phyloP scores from a whole-genome alignment of 2,888 invertebrate species.

The Caenorhabditis macrosperma region DNA sequence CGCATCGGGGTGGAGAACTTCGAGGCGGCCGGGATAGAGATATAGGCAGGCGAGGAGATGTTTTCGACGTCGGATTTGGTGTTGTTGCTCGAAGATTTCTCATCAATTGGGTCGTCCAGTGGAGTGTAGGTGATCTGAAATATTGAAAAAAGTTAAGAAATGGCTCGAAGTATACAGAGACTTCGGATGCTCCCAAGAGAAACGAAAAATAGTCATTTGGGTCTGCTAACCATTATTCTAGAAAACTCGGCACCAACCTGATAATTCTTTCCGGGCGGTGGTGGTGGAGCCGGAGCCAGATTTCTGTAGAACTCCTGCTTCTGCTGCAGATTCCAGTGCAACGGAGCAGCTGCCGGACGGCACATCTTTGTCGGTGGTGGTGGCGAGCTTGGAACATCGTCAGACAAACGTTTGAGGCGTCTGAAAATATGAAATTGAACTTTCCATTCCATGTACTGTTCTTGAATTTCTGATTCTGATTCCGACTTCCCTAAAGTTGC shows the following conservation, averaged over 20 bases:
- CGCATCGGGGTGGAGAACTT: slow-evolving; percentile 55
- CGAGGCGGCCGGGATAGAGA: slow-evolving; percentile 8
- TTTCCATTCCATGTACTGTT: neutral
- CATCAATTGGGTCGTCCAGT: slow-evolving; percentile 50
- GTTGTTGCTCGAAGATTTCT: slow-evolving; percentile 31
- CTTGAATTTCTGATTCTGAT: no score
- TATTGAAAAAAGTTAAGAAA: neutral
- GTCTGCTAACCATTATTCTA: neutral
- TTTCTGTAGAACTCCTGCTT: slow-evolving; percentile 67
- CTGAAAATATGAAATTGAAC: slow-evolving; percentile 22
- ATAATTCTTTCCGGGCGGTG: slow-evolving; percentile 72
- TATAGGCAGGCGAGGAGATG: slow-evolving; percentile 4
- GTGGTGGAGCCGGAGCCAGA: slow-evolving; percentile 71
- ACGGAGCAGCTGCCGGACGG: slow-evolving; percentile 54
- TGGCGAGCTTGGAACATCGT: slow-evolving; percentile 57
- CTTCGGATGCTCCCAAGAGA: no score
- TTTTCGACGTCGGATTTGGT: slow-evolving; percentile 55
- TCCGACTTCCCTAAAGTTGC: no score
- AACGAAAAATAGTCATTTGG: no score
- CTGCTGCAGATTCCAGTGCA: slow-evolving; percentile 63
- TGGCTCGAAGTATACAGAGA: no score
- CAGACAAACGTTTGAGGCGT: slow-evolving; percentile 64
- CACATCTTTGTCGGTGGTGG: slow-evolving; percentile 63
- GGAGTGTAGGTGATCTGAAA: slow-evolving; percentile 59
- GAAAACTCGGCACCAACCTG: slow-evolving; percentile 57